phyloP scores from a whole-genome alignment of 2,888 invertebrate genomes.

The Cosmia trapezina region DNA sequence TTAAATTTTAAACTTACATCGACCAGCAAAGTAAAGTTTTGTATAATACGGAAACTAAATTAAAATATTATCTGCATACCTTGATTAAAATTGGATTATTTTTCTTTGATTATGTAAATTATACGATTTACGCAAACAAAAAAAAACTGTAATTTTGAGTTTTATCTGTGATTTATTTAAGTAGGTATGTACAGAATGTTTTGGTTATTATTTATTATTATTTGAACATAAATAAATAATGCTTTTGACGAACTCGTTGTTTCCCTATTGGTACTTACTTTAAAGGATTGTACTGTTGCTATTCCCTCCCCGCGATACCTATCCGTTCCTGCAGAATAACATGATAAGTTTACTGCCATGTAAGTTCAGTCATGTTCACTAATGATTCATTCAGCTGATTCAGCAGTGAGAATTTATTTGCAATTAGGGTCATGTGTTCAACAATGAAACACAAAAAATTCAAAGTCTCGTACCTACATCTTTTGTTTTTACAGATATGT shows the following conservation, averaged over 20 bases:
- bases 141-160: slow-evolving; percentile 42
- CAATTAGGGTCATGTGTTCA: too few relatives aligned
- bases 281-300: too few relatives aligned
- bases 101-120: slow-evolving; percentile 3
- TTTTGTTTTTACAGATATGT: too few relatives aligned
- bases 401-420: background rate
- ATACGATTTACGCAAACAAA: background rate
- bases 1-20: background rate
- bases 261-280: slow-evolving; percentile 23
- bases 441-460: too few relatives aligned
- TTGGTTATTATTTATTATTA: slow-evolving; percentile 63
- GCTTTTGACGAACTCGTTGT: slow-evolving; percentile 57
- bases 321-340: background rate
- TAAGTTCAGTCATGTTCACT: background rate
- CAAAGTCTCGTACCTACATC: too few relatives aligned
- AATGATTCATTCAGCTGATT: too few relatives aligned
- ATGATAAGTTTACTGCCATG: background rate
- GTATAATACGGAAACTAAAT: background rate
- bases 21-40: background rate
- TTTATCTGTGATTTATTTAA: slow-evolving; percentile 71
- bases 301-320: too few relatives aligned
- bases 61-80: background rate
- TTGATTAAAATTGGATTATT: background rate
- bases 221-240: slow-evolving; percentile 62
- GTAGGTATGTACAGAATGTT: slow-evolving; percentile 62